A percentile compares a stretch with the other conserved stretches of the same genome.
Conservation (phyloP, 2,113 vertebrate genomes). For the Xenopus tropicalis region DNA sequence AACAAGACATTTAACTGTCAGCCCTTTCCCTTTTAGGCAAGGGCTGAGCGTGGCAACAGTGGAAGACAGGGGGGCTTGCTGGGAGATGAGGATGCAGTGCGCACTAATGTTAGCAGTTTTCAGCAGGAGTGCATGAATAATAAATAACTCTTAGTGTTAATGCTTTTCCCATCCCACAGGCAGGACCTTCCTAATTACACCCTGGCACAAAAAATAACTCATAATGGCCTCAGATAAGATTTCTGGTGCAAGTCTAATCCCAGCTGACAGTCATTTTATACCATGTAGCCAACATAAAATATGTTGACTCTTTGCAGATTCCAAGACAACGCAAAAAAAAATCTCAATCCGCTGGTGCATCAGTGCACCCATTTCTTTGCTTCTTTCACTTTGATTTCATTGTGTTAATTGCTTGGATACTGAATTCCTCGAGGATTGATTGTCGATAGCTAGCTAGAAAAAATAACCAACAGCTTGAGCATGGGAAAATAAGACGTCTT, state of each 20-base stretch:
- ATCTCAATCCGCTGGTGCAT: too few species aligned
- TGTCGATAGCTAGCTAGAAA: too few species aligned
- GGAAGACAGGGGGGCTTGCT: conserved; percentile 25
- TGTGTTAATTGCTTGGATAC: too few species aligned
- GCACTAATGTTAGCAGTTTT: conserved; percentile 49
- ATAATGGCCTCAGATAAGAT: conserved; percentile 4
- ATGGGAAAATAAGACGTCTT: too few species aligned
- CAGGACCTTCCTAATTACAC: conserved; percentile 39
- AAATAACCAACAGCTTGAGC: too few species aligned
- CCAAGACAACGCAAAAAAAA: too few species aligned
- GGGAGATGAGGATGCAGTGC: conserved; percentile 40
- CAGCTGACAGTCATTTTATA: not conserved
- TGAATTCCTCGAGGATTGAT: too few species aligned
- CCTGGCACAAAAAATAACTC: not conserved
- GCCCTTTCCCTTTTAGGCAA: conserved; percentile 22
- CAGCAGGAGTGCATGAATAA: conserved; percentile 44
- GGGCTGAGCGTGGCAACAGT: conserved; percentile 16
- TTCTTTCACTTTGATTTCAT: too few species aligned
- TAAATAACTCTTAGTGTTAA: conserved; percentile 39
- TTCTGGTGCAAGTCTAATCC: not conserved
- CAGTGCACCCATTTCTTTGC: too few species aligned
- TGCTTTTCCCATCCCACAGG: conserved; percentile 27
- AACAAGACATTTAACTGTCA: conserved; percentile 36
- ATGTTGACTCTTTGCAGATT: too few species aligned
- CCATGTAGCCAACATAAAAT: too few species aligned